Evolutionary conservation across 1,140 invertebrate species (phyloP), one percentile per base, ranked within the genome.

Genomic region (Bombyx mandarina): DNA sequence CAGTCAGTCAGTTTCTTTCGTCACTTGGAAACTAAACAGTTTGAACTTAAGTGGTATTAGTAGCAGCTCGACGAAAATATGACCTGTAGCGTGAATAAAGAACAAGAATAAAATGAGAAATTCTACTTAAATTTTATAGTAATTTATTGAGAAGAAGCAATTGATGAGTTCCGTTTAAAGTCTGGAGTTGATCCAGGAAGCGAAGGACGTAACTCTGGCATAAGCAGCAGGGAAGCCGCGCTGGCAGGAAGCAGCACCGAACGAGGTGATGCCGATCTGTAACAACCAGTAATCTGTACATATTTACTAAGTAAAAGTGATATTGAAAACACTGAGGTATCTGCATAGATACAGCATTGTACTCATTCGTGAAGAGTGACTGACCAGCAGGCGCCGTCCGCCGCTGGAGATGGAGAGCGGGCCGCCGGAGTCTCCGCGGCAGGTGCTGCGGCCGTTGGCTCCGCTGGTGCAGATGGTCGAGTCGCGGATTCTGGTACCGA

Each of bases 351-450:
- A n/a, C n/a, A n/a, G n/a, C 18, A 46, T 12, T 3, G 35, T 55
- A 47, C 6, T 2, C n/a, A n/a, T n/a, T n/a, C n/a, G 5, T 4
- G 43, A 26, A 12, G 35, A 12, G 35, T 9, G 8, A 54, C 54
- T 10, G 42, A 57, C 56, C 42, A 57, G 47, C 46, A 44, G 9
- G 8, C 42, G 42, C n/a, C 43, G 10, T 18, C 47, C 49, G 46
- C 56, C 47, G 48, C 56, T 49, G 35, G 7, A 44, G 43, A 57
- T 43, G 42, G 47, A 35, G 35, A 57, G 56, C 22, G 56, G 56
- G 8, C 56, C 56, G 42, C 56, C 56, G 10, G 56, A 57, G 48
- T 57, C 56, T 7, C 56, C 56, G 35, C 47, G 12, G 42, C 56
- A 57, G 43, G 47, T 49, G 48, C 56, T 49, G 1, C 22, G 8